These are phyloP conservation scores for Neopipo cinnamomea DNA, from an alignment of 2,113 vertebrate species.

Conservation along the genomic window DNA sequence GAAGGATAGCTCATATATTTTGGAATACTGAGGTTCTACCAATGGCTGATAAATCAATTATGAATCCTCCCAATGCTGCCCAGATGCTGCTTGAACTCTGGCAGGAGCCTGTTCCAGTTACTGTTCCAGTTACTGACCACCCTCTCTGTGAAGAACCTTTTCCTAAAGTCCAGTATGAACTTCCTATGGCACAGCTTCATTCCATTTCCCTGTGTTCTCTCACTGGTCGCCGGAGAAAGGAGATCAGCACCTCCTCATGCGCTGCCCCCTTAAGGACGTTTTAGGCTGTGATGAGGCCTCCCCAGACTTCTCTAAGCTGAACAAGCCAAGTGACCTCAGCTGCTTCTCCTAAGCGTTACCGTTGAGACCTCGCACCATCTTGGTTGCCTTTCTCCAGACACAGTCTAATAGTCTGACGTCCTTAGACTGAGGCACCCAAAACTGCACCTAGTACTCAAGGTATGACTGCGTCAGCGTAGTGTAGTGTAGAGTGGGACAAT, in stretches of 20 bases:
- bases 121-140: fast-evolving
- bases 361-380: neutral
- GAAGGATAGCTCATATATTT: neutral
- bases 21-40: neutral
- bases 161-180: neutral
- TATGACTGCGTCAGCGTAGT: neutral
- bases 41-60: neutral
- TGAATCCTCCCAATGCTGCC: neutral
- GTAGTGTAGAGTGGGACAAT: neutral
- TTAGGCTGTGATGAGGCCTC: neutral
- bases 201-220: fast-evolving
- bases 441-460: fast-evolving
- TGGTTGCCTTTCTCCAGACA: neutral
- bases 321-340: neutral
- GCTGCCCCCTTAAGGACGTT: fast-evolving
- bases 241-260: neutral
- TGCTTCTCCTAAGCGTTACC: fast-evolving
- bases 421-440: neutral
- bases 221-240: neutral
- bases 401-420: neutral
- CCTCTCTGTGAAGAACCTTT: neutral
- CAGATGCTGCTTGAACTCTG: neutral
- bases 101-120: neutral
- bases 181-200: neutral
- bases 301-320: neutral